Evolutionary conservation across 2,113 vertebrate genomes (phyloP), one percentile per base, ranked within the genome.

Genomic region (Cathartes aura): DNA sequence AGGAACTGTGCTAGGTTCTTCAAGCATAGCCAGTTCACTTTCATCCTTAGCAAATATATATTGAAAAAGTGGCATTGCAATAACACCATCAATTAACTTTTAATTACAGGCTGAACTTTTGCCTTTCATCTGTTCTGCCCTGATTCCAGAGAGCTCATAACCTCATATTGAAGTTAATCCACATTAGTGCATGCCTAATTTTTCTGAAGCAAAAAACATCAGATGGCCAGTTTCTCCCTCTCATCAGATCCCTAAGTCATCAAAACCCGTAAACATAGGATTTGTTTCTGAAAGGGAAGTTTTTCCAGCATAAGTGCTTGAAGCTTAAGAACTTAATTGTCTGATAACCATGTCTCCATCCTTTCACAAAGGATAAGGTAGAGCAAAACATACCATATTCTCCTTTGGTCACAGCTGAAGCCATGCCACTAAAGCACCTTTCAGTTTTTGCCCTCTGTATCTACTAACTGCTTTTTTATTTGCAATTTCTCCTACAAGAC

Each of bases 31-130:
- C 66, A 90, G 82, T 92, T 93, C 50, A 64, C 82, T 93, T 97
- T 95, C 90, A 90, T 92, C 62, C 87, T 92, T 58, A 80, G 58
- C 58, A 91, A 95, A 90, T 73, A 72, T 21, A 67, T 68, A 94
- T 50, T 94, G 90, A 89, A 95, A 89, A 96, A 93, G 87, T 82
- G 36, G 42, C 62, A 95, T 21, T 80, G 55, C 48, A 97, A 45
- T 91, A 95, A 86, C 81, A 96, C 84, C 70, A 80, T 87, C 66
- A 93, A 97, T 91, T 96, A 95, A 82, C 68, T 94, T 96, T 93
- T 96, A 96, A 97, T 97, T 97, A 97, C 91, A 97, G 96, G 79
- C 71, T 95, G 88, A 94, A 93, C 62, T 92, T 91, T 38, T 50
- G 48, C 38, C 95, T 97, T 97, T 96, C 93, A 94, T 96, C 84